Conservation (phyloP, 2,888 invertebrate species). For the Dioctria rufipes region DNA sequence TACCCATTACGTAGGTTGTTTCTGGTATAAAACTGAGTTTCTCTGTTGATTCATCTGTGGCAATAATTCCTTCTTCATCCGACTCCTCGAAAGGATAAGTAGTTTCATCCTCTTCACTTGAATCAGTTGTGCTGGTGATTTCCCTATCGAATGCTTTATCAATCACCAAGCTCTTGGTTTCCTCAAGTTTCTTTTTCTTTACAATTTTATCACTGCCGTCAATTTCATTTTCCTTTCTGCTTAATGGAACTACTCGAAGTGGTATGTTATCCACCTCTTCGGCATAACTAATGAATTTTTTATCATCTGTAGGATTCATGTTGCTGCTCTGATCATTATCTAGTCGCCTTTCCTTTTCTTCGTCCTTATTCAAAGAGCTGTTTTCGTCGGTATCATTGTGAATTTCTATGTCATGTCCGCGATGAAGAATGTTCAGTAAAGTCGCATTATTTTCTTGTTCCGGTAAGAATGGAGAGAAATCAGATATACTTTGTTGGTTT, state of each 20-base stretch:
- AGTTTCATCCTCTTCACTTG: slow-evolving; percentile 6
- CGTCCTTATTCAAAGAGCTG: slow-evolving; percentile 38
- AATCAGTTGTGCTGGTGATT: slow-evolving; percentile 1
- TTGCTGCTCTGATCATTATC: slow-evolving; percentile 56
- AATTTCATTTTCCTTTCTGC: slow-evolving; percentile 52
- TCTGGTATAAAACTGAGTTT: slow-evolving; percentile 36
- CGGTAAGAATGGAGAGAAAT: slow-evolving; percentile 74
- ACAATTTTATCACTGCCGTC: slow-evolving; percentile 33
- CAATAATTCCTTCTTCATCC: slow-evolving; percentile 45
- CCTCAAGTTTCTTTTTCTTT: not conserved
- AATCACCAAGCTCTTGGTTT: not conserved
- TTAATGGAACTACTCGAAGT: slow-evolving; percentile 57
- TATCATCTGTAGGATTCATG: slow-evolving; percentile 58
- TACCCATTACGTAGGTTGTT: slow-evolving; percentile 31
- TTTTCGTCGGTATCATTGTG: slow-evolving; percentile 57
- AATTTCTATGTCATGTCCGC: slow-evolving; percentile 73
- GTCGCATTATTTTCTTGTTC: slow-evolving; percentile 77
- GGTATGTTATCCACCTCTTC: slow-evolving; percentile 53
- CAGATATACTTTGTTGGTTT: slow-evolving; percentile 52
- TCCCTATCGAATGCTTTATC: slow-evolving; percentile 3
- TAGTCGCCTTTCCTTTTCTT: slow-evolving; percentile 49
- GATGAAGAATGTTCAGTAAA: slow-evolving; percentile 75
- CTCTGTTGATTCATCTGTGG: slow-evolving; percentile 54
- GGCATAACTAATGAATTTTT: slow-evolving; percentile 49
- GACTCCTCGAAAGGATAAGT: not conserved